phyloP scores from a whole-genome alignment of 1,140 invertebrate species.

The Drosophila virilis region DNA sequence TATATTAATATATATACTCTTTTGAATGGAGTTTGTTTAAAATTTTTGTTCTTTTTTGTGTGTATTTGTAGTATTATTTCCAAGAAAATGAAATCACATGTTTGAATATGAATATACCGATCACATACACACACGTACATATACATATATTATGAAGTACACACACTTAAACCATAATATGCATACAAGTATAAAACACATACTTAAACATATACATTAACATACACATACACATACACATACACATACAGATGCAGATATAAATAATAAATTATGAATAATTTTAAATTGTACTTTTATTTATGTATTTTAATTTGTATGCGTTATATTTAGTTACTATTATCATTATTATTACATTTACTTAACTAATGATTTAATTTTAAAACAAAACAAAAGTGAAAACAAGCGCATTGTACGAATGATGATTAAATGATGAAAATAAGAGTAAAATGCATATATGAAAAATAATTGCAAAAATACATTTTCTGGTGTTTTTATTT shows the following conservation, averaged over 20 bases:
- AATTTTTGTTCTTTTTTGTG: conserved; percentile 47
- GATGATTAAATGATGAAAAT: conserved; percentile 65
- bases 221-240: conserved; percentile 41
- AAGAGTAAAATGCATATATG: conserved; percentile 70
- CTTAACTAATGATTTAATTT: conserved; percentile 77
- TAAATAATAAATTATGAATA: conserved; percentile 67
- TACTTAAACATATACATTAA: conserved; percentile 45
- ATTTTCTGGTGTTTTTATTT: conserved; percentile 61
- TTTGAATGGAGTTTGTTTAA: conserved; percentile 55
- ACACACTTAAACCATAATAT: conserved; percentile 12
- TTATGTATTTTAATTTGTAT: conserved; percentile 80
- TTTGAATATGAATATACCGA: conserved; percentile 47
- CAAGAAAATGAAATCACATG: conserved; percentile 55
- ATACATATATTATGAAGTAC: not conserved
- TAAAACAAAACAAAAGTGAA: conserved; percentile 61
- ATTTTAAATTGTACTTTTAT: conserved; percentile 72
- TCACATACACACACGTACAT: conserved; percentile 2
- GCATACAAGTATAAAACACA: conserved; percentile 1
- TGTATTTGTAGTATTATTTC: conserved; percentile 80
- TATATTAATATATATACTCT: not conserved
- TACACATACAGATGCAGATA: conserved; percentile 59
- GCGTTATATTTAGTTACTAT: conserved; percentile 79
- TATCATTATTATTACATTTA: conserved; percentile 76
- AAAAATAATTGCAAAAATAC: conserved; percentile 75
- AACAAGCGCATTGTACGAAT: conserved; percentile 53